These are phyloP conservation scores for Artemia franciscana DNA, from an alignment of 1,140 invertebrate species.

Conservation along the genomic window DNA sequence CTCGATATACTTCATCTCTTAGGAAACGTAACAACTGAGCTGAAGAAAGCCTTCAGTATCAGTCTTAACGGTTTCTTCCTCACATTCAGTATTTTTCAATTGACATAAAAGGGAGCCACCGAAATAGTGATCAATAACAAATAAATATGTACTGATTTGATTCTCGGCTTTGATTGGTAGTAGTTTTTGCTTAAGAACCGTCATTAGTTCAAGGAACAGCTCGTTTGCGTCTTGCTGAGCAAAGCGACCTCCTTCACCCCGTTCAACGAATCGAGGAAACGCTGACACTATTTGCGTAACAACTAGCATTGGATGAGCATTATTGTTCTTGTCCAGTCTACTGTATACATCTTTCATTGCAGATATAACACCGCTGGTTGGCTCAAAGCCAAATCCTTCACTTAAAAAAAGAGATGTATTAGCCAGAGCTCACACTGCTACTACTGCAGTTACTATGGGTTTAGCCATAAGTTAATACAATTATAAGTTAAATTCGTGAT, in stretches of 20 bases:
- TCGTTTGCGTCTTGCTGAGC: slow-evolving; percentile 46
- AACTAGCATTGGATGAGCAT: slow-evolving; percentile 26
- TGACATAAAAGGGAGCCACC: slow-evolving; percentile 67
- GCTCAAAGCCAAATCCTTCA: background rate
- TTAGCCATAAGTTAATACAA: no score
- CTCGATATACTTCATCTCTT: slow-evolving; percentile 89
- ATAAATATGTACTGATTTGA: slow-evolving; percentile 17
- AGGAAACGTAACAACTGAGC: slow-evolving; percentile 94
- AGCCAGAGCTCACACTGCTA: no score
- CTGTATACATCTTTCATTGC: slow-evolving; percentile 55
- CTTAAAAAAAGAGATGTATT: no score
- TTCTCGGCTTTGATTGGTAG: slow-evolving; percentile 25
- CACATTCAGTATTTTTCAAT: slow-evolving; percentile 62
- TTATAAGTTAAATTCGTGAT: no score
- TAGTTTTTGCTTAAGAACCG: slow-evolving; percentile 73
- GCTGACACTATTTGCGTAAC: slow-evolving; percentile 19
- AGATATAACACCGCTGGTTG: slow-evolving; percentile 34
- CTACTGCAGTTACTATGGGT: no score
- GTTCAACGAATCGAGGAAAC: slow-evolving; percentile 78
- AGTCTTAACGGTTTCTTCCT: slow-evolving; percentile 48
- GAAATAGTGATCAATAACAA: slow-evolving; percentile 83
- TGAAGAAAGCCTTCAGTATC: slow-evolving; percentile 73
- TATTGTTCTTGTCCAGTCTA: slow-evolving; percentile 46
- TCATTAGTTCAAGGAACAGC: slow-evolving; percentile 84
- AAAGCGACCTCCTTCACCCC: slow-evolving; percentile 1